Evolutionary conservation across 2,113 vertebrate species (phyloP), one percentile per base, ranked within the genome.

Genomic region (Hystrix brachyura): DNA sequence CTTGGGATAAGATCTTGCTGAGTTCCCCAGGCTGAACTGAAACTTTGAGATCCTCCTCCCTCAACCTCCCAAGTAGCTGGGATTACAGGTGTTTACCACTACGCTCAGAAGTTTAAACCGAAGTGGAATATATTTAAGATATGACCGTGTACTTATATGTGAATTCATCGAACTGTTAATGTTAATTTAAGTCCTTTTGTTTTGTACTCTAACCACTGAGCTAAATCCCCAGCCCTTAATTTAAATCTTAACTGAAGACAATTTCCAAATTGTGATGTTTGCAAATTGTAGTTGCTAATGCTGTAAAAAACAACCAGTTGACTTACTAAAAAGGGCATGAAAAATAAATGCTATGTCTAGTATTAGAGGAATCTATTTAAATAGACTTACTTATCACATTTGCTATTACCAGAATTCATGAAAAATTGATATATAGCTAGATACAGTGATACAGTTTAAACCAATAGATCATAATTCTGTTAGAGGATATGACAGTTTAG

Each of bases 91-190:
- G 13, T 3, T 48, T 14, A 48, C 25, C 74, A 51, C 27, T 18
- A 79, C 15, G 53, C 76, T 79, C 15, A 1, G 43, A 87, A 76
- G 25, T 57, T 91, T 91, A 27, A 87, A 43, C 27, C 86, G 21
- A 93, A 48, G 62, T 82, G n/a, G n/a, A 55, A 27, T 82, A 25
- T 89, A 32, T 90, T 64, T 94, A 79, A 81, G 90, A 53, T 51
- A 48, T 27, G 59, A 71, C 18, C 25, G 23, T 74, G 43, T 80
- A 74, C 71, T 72, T 91, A 27, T 91, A 27, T 79, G 48, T 79
- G 67, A 80, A 94, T 92, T 95, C 19, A 78, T 17, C 69, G 46
- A 90, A 53, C n/a, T 72, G 1, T 90, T 83, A 38, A 38, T 2
- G 38, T 38, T 38, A 38, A 38, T 38, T 38, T 38, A 38, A 38